Base-by-base conservation (phyloP, 2,888 invertebrate genomes). In the Hybos culiciformis region DNA sequence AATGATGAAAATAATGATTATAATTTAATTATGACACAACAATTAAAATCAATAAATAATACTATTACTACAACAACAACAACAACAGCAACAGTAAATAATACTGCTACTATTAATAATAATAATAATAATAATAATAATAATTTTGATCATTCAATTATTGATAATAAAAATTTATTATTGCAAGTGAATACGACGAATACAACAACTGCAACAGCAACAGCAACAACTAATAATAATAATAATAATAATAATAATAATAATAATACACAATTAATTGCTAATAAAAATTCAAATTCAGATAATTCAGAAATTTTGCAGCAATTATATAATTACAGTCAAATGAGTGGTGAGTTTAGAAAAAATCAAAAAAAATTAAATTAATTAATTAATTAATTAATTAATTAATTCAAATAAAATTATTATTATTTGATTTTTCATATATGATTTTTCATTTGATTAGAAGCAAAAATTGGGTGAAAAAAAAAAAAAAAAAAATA, bases 291-390 rank as follows among this genome's bases (percentile, higher is more conserved):
- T 11, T 33, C 39, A 17, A 45, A 45, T 34, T 29, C 48, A 18
- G 52, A 50, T 37, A 49, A 49, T 47, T 51, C 50, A 45, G 61
- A 62, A 45, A 54, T 62, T 29, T 51, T 63, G 42, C 59, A 63
- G 46, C 61, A 62, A 45, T 48, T 64, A 17, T 62, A 60, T 48
- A 62, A 56, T 48, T 61, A 59, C 48, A 66, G 60, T 50, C 63
- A 64, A 50, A 59, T 61, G 52, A 62, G 61, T 50, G 65, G 65
- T 66, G 61, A 66, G 64, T 58, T 53, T 38, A 48, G 33, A 20
- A 34, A 32, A 18, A 39, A 36, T 36, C 14, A 12, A 37, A 11
- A n/a, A 36, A 36, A 36, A 36, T 20, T 20, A 36, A 34, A 19
- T 12, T 11, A 24, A 21, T 14, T 21, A 46, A 19, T 17, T 21